Evolutionary conservation across 64 coral and sea anemone genomes (phyloP).

Genomic region (Porites lutea): DNA sequence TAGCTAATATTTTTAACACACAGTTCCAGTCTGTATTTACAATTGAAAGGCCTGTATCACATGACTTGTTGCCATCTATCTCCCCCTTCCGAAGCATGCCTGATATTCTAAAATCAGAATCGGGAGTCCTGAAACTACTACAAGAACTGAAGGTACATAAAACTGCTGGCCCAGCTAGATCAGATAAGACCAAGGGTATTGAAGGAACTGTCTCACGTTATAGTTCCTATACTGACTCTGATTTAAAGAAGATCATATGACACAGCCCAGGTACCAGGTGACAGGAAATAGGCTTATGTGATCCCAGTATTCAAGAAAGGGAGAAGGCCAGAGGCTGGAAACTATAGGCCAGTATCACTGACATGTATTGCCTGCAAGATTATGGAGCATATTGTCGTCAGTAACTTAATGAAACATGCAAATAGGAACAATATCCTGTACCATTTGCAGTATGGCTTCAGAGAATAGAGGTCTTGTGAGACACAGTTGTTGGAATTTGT

Average conservation of each 20-base stretch:
- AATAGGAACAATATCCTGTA: too few species aligned
- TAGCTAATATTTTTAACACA: constrained; percentile 39
- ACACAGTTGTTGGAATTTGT: too few species aligned
- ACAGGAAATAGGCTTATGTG: constrained; percentile 38
- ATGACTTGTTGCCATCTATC: constrained; percentile 13
- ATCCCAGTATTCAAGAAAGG: constrained; percentile 65
- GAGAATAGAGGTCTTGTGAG: too few species aligned
- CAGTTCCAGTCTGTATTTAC: constrained; percentile 60
- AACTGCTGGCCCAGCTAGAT: constrained; percentile 39
- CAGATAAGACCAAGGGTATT: constrained; percentile 37
- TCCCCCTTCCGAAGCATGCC: constrained; percentile 17
- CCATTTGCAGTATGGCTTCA: too few species aligned
- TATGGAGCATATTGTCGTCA: too few species aligned
- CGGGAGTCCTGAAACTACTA: constrained; percentile 14
- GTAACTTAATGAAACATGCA: too few species aligned
- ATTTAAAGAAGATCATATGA: constrained; percentile 60
- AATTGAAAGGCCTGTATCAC: not conserved
- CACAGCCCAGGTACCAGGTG: constrained; percentile 37
- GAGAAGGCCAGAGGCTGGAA: not conserved
- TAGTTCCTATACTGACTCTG: constrained; percentile 36
- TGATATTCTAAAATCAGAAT: constrained; percentile 40
- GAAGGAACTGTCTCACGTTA: constrained; percentile 41
- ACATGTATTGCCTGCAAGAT: too few species aligned
- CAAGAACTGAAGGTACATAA: constrained; percentile 51
- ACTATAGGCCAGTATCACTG: too few species aligned